Base-by-base conservation (phyloP, 2,113 vertebrate species). In the Toxostoma redivivum region DNA sequence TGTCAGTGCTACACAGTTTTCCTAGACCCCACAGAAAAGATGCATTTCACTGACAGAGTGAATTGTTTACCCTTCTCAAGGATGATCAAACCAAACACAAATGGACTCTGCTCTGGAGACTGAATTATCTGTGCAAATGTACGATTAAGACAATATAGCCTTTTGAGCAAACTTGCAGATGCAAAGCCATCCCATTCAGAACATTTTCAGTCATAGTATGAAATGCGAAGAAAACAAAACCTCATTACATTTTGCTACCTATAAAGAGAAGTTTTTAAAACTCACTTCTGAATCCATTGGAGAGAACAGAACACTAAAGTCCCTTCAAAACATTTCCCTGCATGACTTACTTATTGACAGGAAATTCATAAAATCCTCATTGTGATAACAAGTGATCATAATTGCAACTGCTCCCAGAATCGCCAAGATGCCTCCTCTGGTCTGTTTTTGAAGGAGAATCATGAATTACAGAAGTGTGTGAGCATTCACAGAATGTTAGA, bases 351-450 rank as follows among this genome's bases (percentile, higher is more conserved):
- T 66, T 54, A 58, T 82, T 60, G 72, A 50, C 0, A 0, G 77
- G 62, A 97, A 95, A 85, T 18, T 91, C 19, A 60, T 30, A 54
- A 85, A 86, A 79, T 57, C 66, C n/a, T 90, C 47, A n/a, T 25
- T 88, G 40, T 76, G 74, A 42, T 28, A 57, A 35, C 25, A 66
- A 86, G 30, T 19, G 30, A 61, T 67, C 57, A 58, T 30, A 48
- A 35, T 12, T 42, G 23, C 66, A 50, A 62, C 33, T 45, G 23
- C 30, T 86, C 14, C 50, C 33, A 38, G 33, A 62, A 11, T 11
- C 0, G 0, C 51, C 0, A 5, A 71, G 40, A 71, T 27, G 21
- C 57, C 40, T 88, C 73, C 57, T 48, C 61, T 53, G 38, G 7
- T 13, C 9, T 60, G 8, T 45, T 93, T 69, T 25, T 6, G 33